phyloP scores from a whole-genome alignment of 2,888 invertebrate species.

The Lycocerus yunnanus region DNA sequence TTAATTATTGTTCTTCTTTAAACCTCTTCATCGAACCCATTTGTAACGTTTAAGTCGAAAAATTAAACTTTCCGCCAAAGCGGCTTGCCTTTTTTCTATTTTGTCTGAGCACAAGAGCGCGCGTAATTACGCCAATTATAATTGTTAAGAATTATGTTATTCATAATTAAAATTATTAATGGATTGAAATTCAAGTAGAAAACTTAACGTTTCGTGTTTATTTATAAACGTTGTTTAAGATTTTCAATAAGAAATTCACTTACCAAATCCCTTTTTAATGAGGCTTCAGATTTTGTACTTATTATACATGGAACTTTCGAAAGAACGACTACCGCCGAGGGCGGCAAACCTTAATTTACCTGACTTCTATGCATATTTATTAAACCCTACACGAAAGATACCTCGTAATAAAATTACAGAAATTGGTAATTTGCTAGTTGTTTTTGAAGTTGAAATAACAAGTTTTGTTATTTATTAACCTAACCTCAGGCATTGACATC shows the following conservation, averaged over 20 bases:
- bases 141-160: slow-evolving; percentile 12
- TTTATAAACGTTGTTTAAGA: slow-evolving; percentile 21
- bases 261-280: slow-evolving; percentile 36
- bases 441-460: slow-evolving; percentile 26
- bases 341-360: slow-evolving; percentile 32
- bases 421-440: slow-evolving; percentile 32
- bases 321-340: slow-evolving; percentile 28
- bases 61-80: not conserved
- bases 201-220: slow-evolving; percentile 3
- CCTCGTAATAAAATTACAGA: slow-evolving; percentile 32
- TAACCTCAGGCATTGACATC: slow-evolving; percentile 28
- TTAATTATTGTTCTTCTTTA: not conserved
- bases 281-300: slow-evolving; percentile 33
- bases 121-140: slow-evolving; percentile 21
- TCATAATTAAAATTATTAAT: slow-evolving; percentile 18
- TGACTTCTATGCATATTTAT: slow-evolving; percentile 34
- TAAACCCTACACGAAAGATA: slow-evolving; percentile 29
- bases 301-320: slow-evolving; percentile 32
- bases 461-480: slow-evolving; percentile 28
- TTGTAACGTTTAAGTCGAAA: not conserved
- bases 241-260: slow-evolving; percentile 28
- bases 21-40: not conserved
- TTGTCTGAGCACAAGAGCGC: slow-evolving; percentile 7
- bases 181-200: slow-evolving; percentile 4
- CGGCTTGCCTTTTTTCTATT: not conserved